phyloP scores from a whole-genome alignment of 2,797 vertebrate species.

The Chelon labrosus region DNA sequence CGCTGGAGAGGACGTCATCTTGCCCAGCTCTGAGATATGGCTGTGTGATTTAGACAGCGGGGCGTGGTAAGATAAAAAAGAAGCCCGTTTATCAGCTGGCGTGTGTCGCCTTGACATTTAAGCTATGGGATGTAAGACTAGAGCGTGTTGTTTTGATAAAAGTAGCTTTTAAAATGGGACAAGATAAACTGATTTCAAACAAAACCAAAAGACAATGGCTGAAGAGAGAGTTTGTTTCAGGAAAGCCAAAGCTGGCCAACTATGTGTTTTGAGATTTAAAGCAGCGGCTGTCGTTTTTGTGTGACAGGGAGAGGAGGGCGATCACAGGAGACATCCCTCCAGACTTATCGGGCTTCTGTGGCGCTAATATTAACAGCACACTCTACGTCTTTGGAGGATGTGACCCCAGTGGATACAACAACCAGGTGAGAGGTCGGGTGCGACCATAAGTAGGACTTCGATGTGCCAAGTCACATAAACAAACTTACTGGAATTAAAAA shows the following conservation, averaged over 20 bases:
- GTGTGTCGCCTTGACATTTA: conserved; percentile 37
- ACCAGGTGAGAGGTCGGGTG: conserved; percentile 81
- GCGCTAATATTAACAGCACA: conserved; percentile 85
- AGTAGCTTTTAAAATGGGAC: too few relatives aligned
- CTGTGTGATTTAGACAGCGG: conserved; percentile 93
- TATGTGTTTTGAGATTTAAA: too few relatives aligned
- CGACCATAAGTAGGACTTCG: too few relatives aligned
- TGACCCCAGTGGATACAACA: conserved; percentile 88
- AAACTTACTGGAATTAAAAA: too few relatives aligned
- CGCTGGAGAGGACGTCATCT: conserved; percentile 88
- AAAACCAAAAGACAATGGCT: too few relatives aligned
- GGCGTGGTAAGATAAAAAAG: conserved; percentile 85
- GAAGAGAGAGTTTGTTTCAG: too few relatives aligned
- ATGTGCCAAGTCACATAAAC: too few relatives aligned
- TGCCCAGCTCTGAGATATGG: conserved; percentile 95
- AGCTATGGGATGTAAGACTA: background rate
- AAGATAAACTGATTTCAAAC: too few relatives aligned
- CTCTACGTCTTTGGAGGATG: conserved; percentile 95
- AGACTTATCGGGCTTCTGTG: conserved; percentile 89
- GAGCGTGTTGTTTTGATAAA: background rate
- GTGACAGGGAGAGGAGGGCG: conserved; percentile 86
- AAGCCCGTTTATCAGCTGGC: conserved; percentile 20
- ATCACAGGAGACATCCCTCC: conserved; percentile 91
- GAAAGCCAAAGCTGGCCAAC: too few relatives aligned
- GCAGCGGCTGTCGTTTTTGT: background rate